Base-by-base conservation (phyloP, 2,113 vertebrate genomes). In the Syrrhaptes paradoxus region DNA sequence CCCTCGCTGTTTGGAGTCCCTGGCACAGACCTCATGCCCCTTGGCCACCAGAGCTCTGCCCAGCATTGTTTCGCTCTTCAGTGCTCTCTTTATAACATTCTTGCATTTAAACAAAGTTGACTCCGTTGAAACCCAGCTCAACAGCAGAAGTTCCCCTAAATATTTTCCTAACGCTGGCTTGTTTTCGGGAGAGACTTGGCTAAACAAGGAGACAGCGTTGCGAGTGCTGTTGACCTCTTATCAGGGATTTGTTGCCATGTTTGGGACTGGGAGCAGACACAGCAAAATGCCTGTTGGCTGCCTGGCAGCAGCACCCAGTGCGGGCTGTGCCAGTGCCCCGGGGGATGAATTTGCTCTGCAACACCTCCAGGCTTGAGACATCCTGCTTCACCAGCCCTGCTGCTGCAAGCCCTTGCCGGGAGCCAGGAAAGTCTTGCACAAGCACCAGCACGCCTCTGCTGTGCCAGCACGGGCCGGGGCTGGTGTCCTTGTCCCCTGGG, bases 11-110 rank as follows among this genome's bases (percentile, higher is more conserved):
- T 93, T 17, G 13, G 57, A 76, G 86, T 89, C 46, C 28, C 29
- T 25, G 61, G 46, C 55, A 57, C 66, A 90, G 77, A 92, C 73
- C 66, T 91, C 14, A 3, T 17, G 15, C n/a, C 73, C 90, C 77
- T 43, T 10, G 78, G 87, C 68, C 83, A 34, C 31, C 66, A 85
- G 74, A 76, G 57, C 90, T 95, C 90, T 48, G 41, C 75, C 68
- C 85, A 34, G 17, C 46, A 16, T n/a, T 31, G 45, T 19, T 66
- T 66, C 28, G 21, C 80, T 73, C 48, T 63, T 94, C 71, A 90
- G 28, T 94, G 83, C 67, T 82, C 79, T 81, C 95, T 97, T 96
- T 95, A 85, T 93, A 73, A 96, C 65, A 84, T 68, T 58, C 76
- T 66, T 57, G 11, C 20, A 15, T 79, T 90, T 71, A 41, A 89